Percentiles rank a stretch among this genome's conserved stretches.
Conservation (phyloP, 1,140 invertebrate genomes). For the Maconellicoccus hirsutus region DNA sequence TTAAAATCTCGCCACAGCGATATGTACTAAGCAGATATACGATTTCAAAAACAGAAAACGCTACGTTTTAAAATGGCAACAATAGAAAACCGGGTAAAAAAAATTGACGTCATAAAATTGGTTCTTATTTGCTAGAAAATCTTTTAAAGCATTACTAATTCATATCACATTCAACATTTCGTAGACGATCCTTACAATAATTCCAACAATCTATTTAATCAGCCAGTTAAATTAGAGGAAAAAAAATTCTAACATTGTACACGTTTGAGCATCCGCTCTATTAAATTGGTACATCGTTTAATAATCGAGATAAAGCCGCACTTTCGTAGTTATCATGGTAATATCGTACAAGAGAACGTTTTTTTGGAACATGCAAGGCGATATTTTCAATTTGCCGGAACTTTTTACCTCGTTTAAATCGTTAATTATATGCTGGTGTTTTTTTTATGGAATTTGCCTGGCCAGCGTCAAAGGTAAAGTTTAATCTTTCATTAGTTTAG, state of each 20-base stretch:
- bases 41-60: too few relatives aligned
- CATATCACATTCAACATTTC: neutral
- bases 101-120: too few relatives aligned
- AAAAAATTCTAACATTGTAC: neutral
- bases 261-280: neutral
- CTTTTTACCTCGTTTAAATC: neutral
- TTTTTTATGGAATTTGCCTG: neutral
- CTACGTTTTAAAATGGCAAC: too few relatives aligned
- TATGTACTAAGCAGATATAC: too few relatives aligned
- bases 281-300: slow-evolving; percentile 9
- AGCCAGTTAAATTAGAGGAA: slow-evolving; percentile 3
- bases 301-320: slow-evolving; percentile 3
- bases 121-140: neutral
- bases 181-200: neutral
- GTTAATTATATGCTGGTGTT: neutral
- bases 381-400: neutral
- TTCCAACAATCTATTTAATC: neutral
- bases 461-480: neutral
- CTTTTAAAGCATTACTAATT: neutral
- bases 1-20: too few relatives aligned
- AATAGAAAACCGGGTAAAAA: too few relatives aligned
- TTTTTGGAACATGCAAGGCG: neutral
- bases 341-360: neutral
- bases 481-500: neutral
- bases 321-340: neutral